Percentiles rank a stretch among this genome's conserved stretches.
These are phyloP conservation scores for Coptodon rendalli DNA, from an alignment of 2,113 vertebrate species.

Conservation along the genomic window DNA sequence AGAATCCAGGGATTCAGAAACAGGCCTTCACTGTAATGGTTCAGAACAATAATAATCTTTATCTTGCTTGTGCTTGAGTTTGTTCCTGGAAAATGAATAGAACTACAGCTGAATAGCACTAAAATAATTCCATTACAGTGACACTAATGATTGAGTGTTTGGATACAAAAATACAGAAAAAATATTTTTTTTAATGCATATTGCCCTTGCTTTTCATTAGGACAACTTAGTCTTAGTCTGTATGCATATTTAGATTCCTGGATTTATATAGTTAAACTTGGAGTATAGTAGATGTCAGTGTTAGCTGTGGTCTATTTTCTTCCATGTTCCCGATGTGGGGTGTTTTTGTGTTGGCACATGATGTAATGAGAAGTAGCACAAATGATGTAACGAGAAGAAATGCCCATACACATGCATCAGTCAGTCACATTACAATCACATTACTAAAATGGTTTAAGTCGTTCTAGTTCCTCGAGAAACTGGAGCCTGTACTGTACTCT, in stretches of 20 bases:
- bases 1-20: not conserved
- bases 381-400: slow-evolving; percentile 7
- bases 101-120: not conserved
- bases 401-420: not conserved
- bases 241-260: not conserved
- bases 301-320: not conserved
- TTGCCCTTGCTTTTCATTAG: not conserved
- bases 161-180: not conserved
- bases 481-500: not conserved
- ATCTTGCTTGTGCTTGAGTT: not conserved
- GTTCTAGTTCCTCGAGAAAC: not conserved
- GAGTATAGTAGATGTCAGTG: not conserved
- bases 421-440: not conserved
- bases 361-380: not conserved
- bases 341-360: not conserved
- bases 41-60: not conserved
- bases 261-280: not conserved
- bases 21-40: not conserved
- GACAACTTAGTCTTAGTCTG: not conserved
- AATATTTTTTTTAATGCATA: too few species aligned
- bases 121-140: not conserved
- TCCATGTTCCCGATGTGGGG: not conserved
- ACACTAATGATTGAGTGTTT: not conserved
- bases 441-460: not conserved
- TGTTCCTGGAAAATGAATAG: not conserved